Evolutionary conservation across 2,888 invertebrate species (phyloP).

Genomic region (Eulithis prunata): DNA sequence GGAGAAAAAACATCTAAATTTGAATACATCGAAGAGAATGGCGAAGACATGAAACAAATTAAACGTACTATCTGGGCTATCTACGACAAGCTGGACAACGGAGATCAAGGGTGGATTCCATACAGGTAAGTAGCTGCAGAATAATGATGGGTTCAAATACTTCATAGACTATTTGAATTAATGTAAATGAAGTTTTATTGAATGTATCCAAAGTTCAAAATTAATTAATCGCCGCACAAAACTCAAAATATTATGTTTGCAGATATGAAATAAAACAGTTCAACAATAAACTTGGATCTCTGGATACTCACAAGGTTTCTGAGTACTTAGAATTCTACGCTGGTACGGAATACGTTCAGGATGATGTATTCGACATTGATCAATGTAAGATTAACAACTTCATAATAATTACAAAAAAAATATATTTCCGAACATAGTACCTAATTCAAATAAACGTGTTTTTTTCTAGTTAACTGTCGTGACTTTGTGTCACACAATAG

Average conservation of each 20-base stretch:
- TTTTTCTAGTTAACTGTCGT: background rate
- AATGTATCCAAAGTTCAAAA: too few relatives aligned
- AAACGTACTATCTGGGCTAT: constrained; percentile 55
- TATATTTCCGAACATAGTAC: too few relatives aligned
- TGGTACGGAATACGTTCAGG: background rate
- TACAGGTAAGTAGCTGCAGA: constrained; percentile 49
- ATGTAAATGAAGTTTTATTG: too few relatives aligned
- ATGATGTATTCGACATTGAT: background rate
- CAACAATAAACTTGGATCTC: background rate
- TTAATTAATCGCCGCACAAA: too few relatives aligned
- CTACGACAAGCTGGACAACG: constrained; percentile 39
- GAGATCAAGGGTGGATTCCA: constrained; percentile 52
- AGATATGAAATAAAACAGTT: background rate
- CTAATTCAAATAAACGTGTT: background rate
- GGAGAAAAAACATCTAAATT: constrained; percentile 54
- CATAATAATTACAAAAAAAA: too few relatives aligned
- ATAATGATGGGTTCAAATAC: background rate
- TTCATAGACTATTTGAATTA: too few relatives aligned
- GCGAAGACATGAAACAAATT: constrained; percentile 22
- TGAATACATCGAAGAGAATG: constrained; percentile 31
- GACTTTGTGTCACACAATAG: background rate
- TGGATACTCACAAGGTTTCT: background rate
- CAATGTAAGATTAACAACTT: background rate
- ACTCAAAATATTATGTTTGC: background rate
- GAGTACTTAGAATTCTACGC: background rate